Base-by-base conservation (phyloP, 30 jellyfish, hydroid and myxozoan genomes). In the Hydractinia symbiolongicarpus region DNA sequence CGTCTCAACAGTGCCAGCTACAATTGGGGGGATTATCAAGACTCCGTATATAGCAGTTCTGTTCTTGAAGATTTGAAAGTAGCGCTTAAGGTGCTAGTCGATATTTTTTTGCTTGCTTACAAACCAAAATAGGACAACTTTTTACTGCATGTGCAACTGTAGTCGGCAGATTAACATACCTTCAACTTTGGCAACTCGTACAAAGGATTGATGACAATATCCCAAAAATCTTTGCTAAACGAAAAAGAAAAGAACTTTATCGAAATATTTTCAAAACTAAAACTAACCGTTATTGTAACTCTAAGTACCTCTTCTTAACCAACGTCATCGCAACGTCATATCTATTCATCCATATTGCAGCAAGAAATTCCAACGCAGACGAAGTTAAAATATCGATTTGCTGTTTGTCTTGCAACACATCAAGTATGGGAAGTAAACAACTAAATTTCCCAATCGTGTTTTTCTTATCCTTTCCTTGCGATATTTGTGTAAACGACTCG, bases 311-410 rank as follows among this genome's bases (percentile, higher is more conserved):
- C 15, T 82, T 72, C 66, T 88, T 70, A 55, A 88, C 51, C 9
- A 83, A 50, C 5, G 93, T 57, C 81, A 88, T 60, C 49, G 89
- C 94, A 21, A 77, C 61, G 52, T 88, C 96, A 64, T 83, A 58
- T 83, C 96, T 83, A 79, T 83, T 88, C 11, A 61, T 67, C 96
- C 96, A 88, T 52, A 88, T 62, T 62, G 96, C 86, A 51, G 90
- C 83, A 16, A 88, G 14, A 78, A 83, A 82, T 69, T 79, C 50
- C 77, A 88, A 66, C n/a, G 94, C 52, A 4, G 94, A 83, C 16
- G 87, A 79, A 9, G 87, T 60, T n/a, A 79, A 56, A 50, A 79
- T 69, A 79, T 79, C 87, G 0, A 79, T 30, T 53, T 79, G 74
- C 53, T 81, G 84, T 79, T 82, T 87, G 17, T 57, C 70, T 7